Evolutionary conservation across 2,888 invertebrate species (phyloP).

Genomic region (Halictus quadricinctus): DNA sequence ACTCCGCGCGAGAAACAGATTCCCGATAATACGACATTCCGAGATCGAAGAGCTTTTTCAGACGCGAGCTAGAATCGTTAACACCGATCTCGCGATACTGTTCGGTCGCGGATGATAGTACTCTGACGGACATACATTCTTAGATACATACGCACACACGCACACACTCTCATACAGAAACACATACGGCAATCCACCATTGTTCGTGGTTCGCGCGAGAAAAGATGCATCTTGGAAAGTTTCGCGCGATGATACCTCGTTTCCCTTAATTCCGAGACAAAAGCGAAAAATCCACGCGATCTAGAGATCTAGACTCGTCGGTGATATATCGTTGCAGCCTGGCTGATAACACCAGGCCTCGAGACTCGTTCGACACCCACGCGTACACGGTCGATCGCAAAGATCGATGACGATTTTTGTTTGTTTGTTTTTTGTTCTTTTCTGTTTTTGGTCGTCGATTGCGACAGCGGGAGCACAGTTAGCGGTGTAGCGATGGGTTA

Average conservation of each 20-base stretch:
- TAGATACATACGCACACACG: not conserved
- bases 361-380: conserved; percentile 10
- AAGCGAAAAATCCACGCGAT: conserved; percentile 2
- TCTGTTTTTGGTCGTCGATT: conserved; percentile 18
- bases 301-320: not conserved
- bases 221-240: not conserved
- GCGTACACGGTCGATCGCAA: not conserved
- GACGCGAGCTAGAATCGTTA: not conserved
- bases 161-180: not conserved
- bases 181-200: not conserved
- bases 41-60: not conserved
- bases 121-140: not conserved
- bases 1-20: not conserved
- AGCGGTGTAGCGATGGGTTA: conserved; percentile 75
- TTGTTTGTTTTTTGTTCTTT: not conserved
- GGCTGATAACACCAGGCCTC: not conserved
- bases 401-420: conserved; percentile 20
- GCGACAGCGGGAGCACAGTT: conserved; percentile 65
- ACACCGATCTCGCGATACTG: not conserved
- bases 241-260: not conserved
- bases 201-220: not conserved
- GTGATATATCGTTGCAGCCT: conserved; percentile 5
- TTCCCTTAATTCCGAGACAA: conserved; percentile 7
- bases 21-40: not conserved
- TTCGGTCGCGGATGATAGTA: not conserved